phyloP scores from a whole-genome alignment of 2,113 vertebrate species.

The Neolamprologus cancellatus region DNA sequence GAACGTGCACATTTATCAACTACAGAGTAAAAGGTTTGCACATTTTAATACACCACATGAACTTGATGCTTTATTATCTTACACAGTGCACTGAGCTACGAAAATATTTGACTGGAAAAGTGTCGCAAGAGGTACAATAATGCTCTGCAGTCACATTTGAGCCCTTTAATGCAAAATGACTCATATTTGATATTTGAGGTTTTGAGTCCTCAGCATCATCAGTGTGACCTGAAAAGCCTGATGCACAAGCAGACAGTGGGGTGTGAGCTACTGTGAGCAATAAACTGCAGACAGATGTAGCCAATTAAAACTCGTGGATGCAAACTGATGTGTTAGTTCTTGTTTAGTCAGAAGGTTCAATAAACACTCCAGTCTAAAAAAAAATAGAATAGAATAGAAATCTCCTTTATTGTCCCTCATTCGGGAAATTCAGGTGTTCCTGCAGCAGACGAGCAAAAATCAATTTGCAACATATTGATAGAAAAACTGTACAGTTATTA shows the following conservation, averaged over 20 bases:
- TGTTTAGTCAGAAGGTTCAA: background rate
- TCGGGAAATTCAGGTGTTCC: rapidly evolving
- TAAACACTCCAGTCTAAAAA: background rate
- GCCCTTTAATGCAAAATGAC: background rate
- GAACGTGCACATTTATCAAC: background rate
- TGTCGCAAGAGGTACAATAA: rapidly evolving
- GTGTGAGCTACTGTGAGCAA: rapidly evolving
- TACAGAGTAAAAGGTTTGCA: background rate
- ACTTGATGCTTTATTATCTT: background rate
- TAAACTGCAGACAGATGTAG: background rate
- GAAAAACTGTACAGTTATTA: background rate
- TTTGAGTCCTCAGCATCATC: background rate
- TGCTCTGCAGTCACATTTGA: background rate
- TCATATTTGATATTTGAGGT: background rate
- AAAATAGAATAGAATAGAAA: background rate
- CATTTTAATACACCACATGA: background rate
- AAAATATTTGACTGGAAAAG: background rate
- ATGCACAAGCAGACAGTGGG: background rate
- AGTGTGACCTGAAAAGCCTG: background rate
- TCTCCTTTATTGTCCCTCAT: background rate
- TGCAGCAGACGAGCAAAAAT: rapidly evolving
- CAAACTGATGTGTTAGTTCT: background rate
- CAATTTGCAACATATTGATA: rapidly evolving
- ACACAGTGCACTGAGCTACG: background rate
- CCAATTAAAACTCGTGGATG: background rate